These are phyloP conservation scores for Pollenia labialis DNA, from an alignment of 2,888 invertebrate genomes.

Conservation along the genomic window DNA sequence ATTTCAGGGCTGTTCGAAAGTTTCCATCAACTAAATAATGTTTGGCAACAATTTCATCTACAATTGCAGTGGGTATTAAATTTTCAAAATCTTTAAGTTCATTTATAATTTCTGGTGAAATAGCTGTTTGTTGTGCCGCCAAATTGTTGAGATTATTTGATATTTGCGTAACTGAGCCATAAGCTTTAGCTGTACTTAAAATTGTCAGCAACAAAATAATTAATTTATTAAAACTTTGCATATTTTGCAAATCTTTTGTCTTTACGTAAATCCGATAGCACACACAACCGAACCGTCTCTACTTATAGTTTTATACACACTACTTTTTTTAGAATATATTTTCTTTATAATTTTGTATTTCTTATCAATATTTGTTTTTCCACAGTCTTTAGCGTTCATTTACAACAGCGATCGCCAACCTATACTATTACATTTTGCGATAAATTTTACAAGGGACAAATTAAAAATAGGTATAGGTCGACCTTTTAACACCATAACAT, in stretches of 20 bases:
- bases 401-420: no score
- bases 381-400: background rate
- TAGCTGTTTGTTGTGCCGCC: slow-evolving; percentile 1
- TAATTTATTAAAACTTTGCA: slow-evolving; percentile 6
- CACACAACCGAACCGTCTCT: background rate
- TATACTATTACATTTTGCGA: no score
- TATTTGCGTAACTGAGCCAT: background rate
- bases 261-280: background rate
- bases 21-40: slow-evolving; percentile 78
- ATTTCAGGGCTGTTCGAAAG: slow-evolving; percentile 78
- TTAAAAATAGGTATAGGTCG: no score
- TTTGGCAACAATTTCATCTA: slow-evolving; percentile 78
- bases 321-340: background rate
- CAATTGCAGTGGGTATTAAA: slow-evolving; percentile 76
- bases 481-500: no score
- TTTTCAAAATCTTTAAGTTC: slow-evolving; percentile 78
- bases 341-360: background rate
- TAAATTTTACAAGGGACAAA: no score
- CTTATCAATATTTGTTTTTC: slow-evolving; percentile 7
- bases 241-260: slow-evolving; percentile 8
- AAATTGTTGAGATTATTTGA: background rate
- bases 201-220: slow-evolving; percentile 5
- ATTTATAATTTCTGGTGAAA: slow-evolving; percentile 78
- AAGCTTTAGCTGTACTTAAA: background rate
- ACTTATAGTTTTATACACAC: background rate